Evolutionary conservation across 1,140 invertebrate genomes (phyloP).

Genomic region (Drosophila chauvacae): DNA sequence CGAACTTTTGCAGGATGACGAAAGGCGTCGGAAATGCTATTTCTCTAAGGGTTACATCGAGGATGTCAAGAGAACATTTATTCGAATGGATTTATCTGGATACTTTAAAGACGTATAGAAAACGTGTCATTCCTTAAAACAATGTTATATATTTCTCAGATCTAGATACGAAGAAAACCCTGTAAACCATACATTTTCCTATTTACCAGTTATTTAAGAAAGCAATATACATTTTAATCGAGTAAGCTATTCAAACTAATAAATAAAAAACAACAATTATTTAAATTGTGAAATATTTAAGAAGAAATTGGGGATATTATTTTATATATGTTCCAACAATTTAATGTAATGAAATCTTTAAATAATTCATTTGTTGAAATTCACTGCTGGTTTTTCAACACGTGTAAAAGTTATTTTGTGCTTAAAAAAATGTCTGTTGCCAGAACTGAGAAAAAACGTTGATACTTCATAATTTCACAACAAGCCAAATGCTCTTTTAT

Average conservation of each 20-base stretch:
- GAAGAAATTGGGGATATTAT: not conserved
- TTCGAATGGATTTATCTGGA: conserved; percentile 11
- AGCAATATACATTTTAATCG: too few relatives aligned
- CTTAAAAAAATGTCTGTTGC: too few relatives aligned
- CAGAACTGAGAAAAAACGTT: not conserved
- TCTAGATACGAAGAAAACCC: not conserved
- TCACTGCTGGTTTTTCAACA: not conserved
- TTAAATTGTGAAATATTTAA: too few relatives aligned
- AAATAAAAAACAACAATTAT: too few relatives aligned
- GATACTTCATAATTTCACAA: not conserved
- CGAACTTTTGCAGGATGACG: conserved; percentile 36
- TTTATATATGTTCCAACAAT: not conserved
- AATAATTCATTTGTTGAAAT: not conserved
- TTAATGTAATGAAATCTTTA: not conserved
- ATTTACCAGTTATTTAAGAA: not conserved
- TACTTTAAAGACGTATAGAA: conserved; percentile 8
- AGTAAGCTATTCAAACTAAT: too few relatives aligned
- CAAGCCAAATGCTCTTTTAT: not conserved
- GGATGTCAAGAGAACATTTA: conserved; percentile 15
- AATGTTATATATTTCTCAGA: too few relatives aligned
- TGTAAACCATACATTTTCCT: not conserved
- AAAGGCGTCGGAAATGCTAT: conserved; percentile 12
- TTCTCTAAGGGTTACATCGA: conserved; percentile 28
- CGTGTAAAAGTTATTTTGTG: not conserved
- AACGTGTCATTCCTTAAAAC: not conserved